A percentile compares a stretch with the other conserved stretches of the same genome.
Conservation (phyloP, 2,888 invertebrate species). For the Volucella inanis region DNA sequence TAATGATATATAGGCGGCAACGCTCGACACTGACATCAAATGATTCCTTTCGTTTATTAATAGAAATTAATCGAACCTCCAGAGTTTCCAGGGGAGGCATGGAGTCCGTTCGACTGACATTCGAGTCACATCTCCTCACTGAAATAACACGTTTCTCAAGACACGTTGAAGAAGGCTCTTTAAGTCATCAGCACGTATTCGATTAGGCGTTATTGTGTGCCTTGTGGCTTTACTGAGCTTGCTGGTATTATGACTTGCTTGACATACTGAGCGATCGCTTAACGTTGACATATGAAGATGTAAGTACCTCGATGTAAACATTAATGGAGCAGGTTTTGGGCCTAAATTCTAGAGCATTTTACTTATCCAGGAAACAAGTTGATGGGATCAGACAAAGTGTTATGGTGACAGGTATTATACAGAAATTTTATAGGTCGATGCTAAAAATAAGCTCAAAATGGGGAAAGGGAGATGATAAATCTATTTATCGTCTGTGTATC, state of each 20-base stretch:
- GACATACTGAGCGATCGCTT: conserved; percentile 2
- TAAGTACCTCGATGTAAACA: conserved; percentile 18
- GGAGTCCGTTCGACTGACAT: conserved; percentile 13
- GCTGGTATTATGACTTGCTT: background rate
- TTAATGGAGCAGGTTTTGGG: background rate
- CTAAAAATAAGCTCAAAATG: conserved; percentile 18
- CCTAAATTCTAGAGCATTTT: background rate
- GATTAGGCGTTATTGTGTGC: conserved; percentile 57
- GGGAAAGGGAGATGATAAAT: background rate
- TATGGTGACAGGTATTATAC: conserved; percentile 39
- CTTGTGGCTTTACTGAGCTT: conserved; percentile 28
- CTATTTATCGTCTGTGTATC: no score
- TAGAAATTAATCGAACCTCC: conserved; percentile 39
- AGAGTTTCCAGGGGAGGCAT: background rate
- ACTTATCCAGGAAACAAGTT: conserved; percentile 9
- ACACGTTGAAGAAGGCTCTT: conserved; percentile 11
- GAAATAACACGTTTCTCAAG: conserved; percentile 50
- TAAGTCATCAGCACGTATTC: conserved; percentile 66
- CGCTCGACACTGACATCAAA: conserved; percentile 3
- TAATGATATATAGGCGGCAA: conserved; percentile 26
- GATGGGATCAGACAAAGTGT: conserved; percentile 15
- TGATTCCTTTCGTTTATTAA: conserved; percentile 54
- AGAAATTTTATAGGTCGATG: background rate
- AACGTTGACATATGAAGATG: conserved; percentile 44
- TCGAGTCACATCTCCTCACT: conserved; percentile 56